Conservation (phyloP, 2,888 invertebrate genomes). For the Pollenia labialis region DNA sequence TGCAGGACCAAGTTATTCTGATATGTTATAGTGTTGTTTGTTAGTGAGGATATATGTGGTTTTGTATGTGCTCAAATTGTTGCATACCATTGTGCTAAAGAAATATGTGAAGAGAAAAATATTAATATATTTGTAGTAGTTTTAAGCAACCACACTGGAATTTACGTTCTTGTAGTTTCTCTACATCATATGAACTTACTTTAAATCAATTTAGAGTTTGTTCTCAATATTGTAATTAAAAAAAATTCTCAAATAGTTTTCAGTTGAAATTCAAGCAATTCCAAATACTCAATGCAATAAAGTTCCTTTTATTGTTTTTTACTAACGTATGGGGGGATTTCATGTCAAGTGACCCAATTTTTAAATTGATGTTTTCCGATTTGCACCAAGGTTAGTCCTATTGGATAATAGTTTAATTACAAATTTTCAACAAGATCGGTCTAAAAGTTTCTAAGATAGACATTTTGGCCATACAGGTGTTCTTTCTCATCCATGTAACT, state of each 20-base stretch:
- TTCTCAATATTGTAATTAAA: too few species aligned
- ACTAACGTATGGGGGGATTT: too few species aligned
- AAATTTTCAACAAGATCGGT: too few species aligned
- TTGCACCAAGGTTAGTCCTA: too few species aligned
- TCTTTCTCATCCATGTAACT: too few species aligned
- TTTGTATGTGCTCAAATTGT: conserved; percentile 22
- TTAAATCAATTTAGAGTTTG: neutral
- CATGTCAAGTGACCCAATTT: too few species aligned
- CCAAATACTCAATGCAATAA: too few species aligned
- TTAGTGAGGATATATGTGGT: conserved; percentile 47
- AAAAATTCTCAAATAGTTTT: neutral
- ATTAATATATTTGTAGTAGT: conserved; percentile 26
- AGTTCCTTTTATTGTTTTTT: too few species aligned
- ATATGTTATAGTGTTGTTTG: conserved; percentile 41
- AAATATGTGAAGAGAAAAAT: conserved; percentile 23
- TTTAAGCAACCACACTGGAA: conserved; percentile 36
- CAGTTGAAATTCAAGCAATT: neutral
- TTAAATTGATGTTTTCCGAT: too few species aligned
- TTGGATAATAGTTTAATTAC: too few species aligned
- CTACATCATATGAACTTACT: neutral
- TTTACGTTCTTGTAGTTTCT: conserved; percentile 21
- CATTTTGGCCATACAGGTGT: too few species aligned
- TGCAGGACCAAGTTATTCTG: conserved; percentile 26
- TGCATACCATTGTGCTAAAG: conserved; percentile 27
- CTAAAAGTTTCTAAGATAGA: too few species aligned